Evolutionary conservation across 2,113 vertebrate genomes (phyloP), one percentile per base, ranked within the genome.

Genomic region (Columbina picui): DNA sequence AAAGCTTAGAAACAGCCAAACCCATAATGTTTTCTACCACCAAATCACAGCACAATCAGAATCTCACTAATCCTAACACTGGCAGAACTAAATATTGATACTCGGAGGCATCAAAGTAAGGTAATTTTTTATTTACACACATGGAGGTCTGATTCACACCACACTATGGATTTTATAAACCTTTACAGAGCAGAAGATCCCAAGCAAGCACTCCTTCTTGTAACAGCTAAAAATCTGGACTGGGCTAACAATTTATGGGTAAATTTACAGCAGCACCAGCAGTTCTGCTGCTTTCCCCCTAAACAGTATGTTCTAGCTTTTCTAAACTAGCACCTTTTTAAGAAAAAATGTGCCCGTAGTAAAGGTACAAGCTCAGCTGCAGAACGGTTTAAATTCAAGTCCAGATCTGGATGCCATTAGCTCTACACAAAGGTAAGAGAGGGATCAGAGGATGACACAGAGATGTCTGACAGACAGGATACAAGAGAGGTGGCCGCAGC

Each of bases 11-110:
- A 79, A 41, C 30, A 83, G 39, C 17, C 36, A 61, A 50, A 83
- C 1, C 0, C 11, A 4, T 23, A 0, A 18, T 1, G 13, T 12
- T 45, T 80, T 15, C 36, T 29, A 18, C 32, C 12, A 43, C 49
- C n/a, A 38, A 47, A 36, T 7, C 59, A 52, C 64, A 50, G 64
- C 38, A 38, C 38, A 43, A 60, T 6, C 27, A 53, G 34, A 57
- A 74, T 43, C 16, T 47, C 69, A 69, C 59, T 25, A 14, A 32
- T 50, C 43, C 39, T 21, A 65, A 8, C 7, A 32, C 20, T 12
- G 30, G 41, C 19, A 41, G 38, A 73, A 41, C 38, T 45, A 57
- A 47, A 59, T 32, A 45, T 2, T 30, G n/a, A 56, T 14, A 21
- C 19, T 63, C n/a, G 45, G 10, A 20, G 6, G 26, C 39, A 56